A percentile compares a stretch with the other conserved stretches of the same genome.
Conservation (phyloP, 2,797 vertebrate genomes). For the Prunella strophiata region DNA sequence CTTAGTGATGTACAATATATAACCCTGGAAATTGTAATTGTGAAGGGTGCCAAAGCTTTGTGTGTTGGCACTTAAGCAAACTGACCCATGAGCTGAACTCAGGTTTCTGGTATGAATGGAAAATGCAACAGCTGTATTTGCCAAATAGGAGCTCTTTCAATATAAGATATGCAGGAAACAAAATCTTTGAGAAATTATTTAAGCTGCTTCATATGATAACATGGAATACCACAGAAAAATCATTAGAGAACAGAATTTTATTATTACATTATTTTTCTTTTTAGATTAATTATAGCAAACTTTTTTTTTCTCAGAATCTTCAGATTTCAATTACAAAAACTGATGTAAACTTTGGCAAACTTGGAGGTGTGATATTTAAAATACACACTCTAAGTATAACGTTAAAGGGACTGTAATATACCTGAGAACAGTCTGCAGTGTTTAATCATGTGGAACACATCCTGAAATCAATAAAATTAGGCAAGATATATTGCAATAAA, state of each 20-base stretch:
- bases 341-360: background rate
- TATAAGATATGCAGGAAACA: background rate
- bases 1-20: background rate
- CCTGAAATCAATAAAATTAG: slow-evolving; percentile 20
- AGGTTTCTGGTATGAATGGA: background rate
- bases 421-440: background rate
- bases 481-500: background rate
- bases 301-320: background rate
- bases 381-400: background rate
- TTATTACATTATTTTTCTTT: background rate
- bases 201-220: background rate
- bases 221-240: background rate
- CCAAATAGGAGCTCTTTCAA: background rate
- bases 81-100: background rate
- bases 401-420: background rate
- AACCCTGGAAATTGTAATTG: background rate
- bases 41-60: background rate
- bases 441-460: background rate
- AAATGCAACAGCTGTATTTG: background rate
- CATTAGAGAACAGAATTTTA: background rate
- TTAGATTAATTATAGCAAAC: background rate
- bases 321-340: background rate
- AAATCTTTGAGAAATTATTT: background rate
- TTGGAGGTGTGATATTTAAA: background rate
- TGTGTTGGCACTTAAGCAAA: background rate